Percentiles rank a stretch among this genome's conserved stretches.
Evolutionary conservation across 2,888 invertebrate species (phyloP).

Genomic region (Rotaria magnacalcarata): DNA sequence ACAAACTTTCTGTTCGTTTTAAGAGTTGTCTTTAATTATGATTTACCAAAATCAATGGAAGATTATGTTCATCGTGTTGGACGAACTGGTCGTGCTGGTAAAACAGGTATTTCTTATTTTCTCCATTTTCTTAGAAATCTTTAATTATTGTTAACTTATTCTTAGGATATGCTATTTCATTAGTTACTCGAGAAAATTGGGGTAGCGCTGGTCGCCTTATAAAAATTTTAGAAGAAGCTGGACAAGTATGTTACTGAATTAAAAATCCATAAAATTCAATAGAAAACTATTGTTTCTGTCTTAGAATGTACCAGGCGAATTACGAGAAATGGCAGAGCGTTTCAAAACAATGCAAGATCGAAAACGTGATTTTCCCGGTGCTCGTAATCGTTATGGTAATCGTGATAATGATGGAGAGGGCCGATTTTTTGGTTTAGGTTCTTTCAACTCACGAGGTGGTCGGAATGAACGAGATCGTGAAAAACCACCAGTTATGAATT

Average conservation of each 20-base stretch:
- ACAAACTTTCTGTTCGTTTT: conserved; percentile 48
- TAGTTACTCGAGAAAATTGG: conserved; percentile 44
- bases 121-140: neutral
- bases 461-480: neutral
- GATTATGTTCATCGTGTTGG: conserved; percentile 95
- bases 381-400: conserved; percentile 18
- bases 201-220: conserved; percentile 39
- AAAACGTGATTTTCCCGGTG: conserved; percentile 36
- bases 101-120: conserved; percentile 66
- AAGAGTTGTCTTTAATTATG: conserved; percentile 81
- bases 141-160: too few relatives aligned
- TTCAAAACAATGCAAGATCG: conserved; percentile 23
- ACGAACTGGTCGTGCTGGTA: conserved; percentile 85
- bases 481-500: neutral
- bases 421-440: conserved; percentile 37
- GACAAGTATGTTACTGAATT: neutral
- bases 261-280: too few relatives aligned
- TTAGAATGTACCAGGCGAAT: conserved; percentile 38
- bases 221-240: conserved; percentile 43
- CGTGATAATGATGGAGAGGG: neutral
- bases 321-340: conserved; percentile 39
- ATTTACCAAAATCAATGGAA: conserved; percentile 87
- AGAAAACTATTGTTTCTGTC: neutral
- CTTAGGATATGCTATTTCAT: conserved; percentile 36
- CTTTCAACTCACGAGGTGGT: neutral